Base-by-base conservation (phyloP, 1,140 invertebrate genomes). In the Drosophila parvula region DNA sequence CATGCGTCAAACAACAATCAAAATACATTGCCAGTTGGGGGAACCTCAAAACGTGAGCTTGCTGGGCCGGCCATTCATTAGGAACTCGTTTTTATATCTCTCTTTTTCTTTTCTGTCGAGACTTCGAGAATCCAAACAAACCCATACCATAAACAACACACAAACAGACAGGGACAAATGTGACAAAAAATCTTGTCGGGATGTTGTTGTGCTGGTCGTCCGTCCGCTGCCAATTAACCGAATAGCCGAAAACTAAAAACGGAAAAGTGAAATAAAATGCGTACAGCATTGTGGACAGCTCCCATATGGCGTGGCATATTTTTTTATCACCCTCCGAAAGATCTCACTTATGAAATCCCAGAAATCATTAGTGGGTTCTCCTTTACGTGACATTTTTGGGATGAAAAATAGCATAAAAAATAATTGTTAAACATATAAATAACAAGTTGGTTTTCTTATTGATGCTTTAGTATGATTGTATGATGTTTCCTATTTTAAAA, bases 1-100 rank as follows among this genome's bases (percentile, higher is more conserved):
- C 83, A 89, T 88, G 84, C 84, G 84, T 88, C 84, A 88, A 88
- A 89, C 83, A 88, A 88, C 83, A 88, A 86, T 86, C 83, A 86
- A 86, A 86, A 88, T 86, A 83, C 76, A 82, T 80, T 79, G 75
- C 70, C 36, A 73, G 59, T 48, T 77, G 40, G 43, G 40, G 63
- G 55, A 45, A 67, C 63, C 68, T 75, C 63, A 81, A 89, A 89
- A 89, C 84, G 84, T 89, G 84, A 77, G 78, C 78, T 73, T 71
- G 81, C 81, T 82, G 62, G 88, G 85, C 79, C 78, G 74, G 78
- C 84, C 84, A 89, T 89, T 89, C 84, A 89, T 89, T 89, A 89
- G 82, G 85, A 89, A 81, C 81, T 86, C 83, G 83, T 86, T 86
- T 59, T 61, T 56, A 41, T n/a, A 34, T 53, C n/a, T 40, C 43